Evolutionary conservation across 2,113 vertebrate species (phyloP).

Genomic region (Chaetodon trifascialis): DNA sequence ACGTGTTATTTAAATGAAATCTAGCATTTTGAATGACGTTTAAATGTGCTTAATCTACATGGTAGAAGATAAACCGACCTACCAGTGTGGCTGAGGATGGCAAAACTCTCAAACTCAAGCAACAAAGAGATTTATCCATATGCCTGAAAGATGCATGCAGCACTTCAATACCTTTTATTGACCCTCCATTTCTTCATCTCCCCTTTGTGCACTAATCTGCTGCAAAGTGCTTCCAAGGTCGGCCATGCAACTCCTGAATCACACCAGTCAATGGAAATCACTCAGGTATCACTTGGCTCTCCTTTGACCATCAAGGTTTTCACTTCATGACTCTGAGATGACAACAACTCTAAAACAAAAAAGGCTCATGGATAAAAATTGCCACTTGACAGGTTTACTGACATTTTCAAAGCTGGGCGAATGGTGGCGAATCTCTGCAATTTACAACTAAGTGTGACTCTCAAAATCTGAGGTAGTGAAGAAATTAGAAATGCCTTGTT

Average conservation of each 20-base stretch:
- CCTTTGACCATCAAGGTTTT: neutral
- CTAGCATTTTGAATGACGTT: no score
- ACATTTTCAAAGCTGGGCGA: neutral
- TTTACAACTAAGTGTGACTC: neutral
- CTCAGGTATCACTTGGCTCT: neutral
- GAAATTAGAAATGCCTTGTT: neutral
- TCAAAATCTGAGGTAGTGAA: constrained; percentile 1
- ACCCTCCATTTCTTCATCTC: constrained; percentile 32
- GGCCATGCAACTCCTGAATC: neutral
- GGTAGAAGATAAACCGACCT: no score
- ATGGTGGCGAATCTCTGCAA: no score
- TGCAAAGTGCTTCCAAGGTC: constrained; percentile 10
- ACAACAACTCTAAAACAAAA: neutral
- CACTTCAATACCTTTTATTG: constrained; percentile 17
- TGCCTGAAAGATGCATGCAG: neutral
- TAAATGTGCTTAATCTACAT: no score
- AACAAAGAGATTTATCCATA: neutral
- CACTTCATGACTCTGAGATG: neutral
- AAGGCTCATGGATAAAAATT: neutral
- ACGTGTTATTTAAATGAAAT: no score
- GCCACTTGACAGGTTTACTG: neutral
- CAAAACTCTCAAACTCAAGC: no score
- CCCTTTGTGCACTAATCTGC: constrained; percentile 20
- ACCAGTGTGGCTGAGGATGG: no score
- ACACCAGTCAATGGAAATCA: constrained; percentile 16